Conservation (phyloP, 2,113 vertebrate species). For the Rhineura floridana region DNA sequence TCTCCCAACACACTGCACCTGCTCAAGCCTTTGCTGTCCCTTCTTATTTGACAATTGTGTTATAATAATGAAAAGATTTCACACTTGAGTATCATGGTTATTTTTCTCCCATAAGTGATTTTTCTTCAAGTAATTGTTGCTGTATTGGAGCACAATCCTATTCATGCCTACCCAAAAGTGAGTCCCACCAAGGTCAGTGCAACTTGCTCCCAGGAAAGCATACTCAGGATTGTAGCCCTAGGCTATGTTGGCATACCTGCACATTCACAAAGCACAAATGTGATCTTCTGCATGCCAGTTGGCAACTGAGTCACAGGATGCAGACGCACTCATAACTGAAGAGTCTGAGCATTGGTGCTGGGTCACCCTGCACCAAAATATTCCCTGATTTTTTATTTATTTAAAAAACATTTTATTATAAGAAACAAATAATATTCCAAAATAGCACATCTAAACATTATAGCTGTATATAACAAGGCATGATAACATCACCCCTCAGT, state of each 20-base stretch:
- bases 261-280: neutral
- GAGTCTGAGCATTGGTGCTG: neutral
- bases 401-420: no score
- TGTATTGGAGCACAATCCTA: neutral
- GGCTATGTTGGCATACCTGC: neutral
- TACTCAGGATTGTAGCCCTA: neutral
- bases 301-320: neutral
- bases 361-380: neutral
- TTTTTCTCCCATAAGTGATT: neutral
- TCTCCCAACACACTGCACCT: neutral
- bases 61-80: neutral
- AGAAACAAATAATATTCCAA: no score
- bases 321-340: neutral
- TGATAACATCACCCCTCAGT: no score
- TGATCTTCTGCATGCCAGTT: neutral
- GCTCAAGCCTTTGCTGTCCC: neutral
- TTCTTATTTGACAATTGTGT: neutral
- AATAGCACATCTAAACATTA: no score
- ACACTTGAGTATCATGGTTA: neutral
- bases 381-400: neutral
- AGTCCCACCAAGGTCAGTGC: neutral
- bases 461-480: no score
- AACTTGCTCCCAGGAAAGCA: neutral
- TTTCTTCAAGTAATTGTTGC: neutral
- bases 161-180: neutral